Percentiles rank a stretch among this genome's conserved stretches.
phyloP scores from a whole-genome alignment of 2,113 vertebrate species.

The Zeus faber region DNA sequence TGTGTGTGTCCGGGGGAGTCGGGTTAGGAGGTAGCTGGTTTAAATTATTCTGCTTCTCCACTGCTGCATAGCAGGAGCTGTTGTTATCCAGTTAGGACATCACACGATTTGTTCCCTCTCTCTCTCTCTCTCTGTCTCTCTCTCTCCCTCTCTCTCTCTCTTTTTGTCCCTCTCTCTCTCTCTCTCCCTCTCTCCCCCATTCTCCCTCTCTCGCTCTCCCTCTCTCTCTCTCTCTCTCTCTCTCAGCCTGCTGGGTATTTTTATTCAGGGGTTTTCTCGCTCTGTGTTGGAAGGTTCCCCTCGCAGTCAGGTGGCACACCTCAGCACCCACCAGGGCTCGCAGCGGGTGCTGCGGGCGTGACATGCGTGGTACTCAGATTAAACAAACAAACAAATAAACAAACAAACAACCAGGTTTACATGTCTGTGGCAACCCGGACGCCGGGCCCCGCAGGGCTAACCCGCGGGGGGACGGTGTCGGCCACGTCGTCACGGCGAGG shows the following conservation, averaged over 20 bases:
- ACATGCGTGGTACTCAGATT: no score
- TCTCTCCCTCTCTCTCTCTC: slow-evolving; percentile 5
- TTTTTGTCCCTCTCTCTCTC: not conserved
- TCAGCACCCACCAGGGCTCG: no score
- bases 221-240: slow-evolving; percentile 18
- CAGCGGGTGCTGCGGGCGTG: no score
- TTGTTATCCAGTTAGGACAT: slow-evolving; percentile 75
- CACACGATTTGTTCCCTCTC: slow-evolving; percentile 18
- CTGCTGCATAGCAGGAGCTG: slow-evolving; percentile 70
- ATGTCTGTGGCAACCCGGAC: no score
- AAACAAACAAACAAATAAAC: no score
- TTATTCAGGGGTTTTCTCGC: slow-evolving; percentile 34
- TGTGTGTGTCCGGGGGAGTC: no score
- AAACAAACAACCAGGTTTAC: no score
- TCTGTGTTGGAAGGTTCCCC: no score
- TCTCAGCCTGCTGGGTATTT: slow-evolving; percentile 48
- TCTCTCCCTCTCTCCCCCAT: not conserved
- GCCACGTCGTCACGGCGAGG: no score
- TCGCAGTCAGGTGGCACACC: no score
- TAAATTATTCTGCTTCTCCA: slow-evolving; percentile 71
- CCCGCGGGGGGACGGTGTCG: no score
- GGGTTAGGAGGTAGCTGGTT: slow-evolving; percentile 64
- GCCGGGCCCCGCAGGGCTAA: no score
- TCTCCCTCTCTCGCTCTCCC: slow-evolving; percentile 10
- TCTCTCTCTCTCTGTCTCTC: slow-evolving; percentile 3